Evolutionary conservation across 2,888 invertebrate genomes (phyloP).

Genomic region (Hemicrepidius hirtus): DNA sequence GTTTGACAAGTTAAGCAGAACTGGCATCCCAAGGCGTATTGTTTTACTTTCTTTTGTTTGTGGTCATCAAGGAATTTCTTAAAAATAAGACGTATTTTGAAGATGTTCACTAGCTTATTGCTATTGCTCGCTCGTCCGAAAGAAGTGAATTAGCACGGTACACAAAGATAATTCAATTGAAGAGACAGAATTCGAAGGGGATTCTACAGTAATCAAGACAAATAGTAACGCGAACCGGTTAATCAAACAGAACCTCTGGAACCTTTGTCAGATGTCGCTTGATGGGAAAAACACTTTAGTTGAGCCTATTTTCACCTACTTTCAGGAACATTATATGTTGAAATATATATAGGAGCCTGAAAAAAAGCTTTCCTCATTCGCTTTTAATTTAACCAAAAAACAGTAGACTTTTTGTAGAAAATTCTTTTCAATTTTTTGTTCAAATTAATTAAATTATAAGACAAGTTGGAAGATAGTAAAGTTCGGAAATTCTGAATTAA

Average conservation of each 20-base stretch:
- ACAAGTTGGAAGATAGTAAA: too few species aligned
- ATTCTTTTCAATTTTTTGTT: too few species aligned
- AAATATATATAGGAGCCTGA: not conserved
- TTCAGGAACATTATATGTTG: constrained; percentile 9
- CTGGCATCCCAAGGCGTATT: not conserved
- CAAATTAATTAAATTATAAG: too few species aligned
- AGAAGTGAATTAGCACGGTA: constrained; percentile 34
- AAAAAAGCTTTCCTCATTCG: too few species aligned
- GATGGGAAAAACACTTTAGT: constrained; percentile 23
- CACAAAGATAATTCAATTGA: constrained; percentile 35
- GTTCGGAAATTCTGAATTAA: too few species aligned
- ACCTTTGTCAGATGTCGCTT: constrained; percentile 23
- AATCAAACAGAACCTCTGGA: constrained; percentile 37
- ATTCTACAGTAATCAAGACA: constrained; percentile 41
- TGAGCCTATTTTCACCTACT: constrained; percentile 17
- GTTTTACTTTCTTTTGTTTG: not conserved
- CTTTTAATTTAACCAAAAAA: too few species aligned
- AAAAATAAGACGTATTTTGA: not conserved
- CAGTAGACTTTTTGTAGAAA: not conserved
- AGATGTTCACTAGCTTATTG: not conserved
- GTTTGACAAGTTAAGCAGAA: not conserved
- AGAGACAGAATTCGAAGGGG: constrained; percentile 27
- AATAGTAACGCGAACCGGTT: constrained; percentile 35
- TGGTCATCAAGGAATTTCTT: not conserved
- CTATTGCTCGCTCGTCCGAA: constrained; percentile 18